A percentile compares a stretch with the other conserved stretches of the same genome.
These are phyloP conservation scores for Malurus cyaneus DNA, from an alignment of 2,113 vertebrate species.

Conservation along the genomic window DNA sequence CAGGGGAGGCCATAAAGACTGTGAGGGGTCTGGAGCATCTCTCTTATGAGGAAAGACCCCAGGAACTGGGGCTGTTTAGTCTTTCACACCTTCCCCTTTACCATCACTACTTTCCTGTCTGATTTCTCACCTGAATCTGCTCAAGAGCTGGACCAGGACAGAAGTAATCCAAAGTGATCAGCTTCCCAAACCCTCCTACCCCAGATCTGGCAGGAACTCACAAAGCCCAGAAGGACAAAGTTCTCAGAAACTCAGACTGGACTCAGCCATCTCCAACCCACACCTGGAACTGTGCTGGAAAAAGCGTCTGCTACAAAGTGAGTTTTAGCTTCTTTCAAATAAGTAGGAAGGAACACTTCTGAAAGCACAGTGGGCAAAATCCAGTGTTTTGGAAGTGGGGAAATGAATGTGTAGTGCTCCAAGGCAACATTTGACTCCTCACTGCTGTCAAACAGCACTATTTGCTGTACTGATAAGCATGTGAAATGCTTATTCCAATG, in stretches of 20 bases:
- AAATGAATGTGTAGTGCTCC: background rate
- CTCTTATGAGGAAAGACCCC: background rate
- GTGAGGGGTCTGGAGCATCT: background rate
- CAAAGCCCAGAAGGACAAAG: background rate
- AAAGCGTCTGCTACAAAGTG: background rate
- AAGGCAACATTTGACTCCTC: background rate
- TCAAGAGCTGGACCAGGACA: background rate
- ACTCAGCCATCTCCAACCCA: fast-evolving
- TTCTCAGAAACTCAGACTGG: background rate
- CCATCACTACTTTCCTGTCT: background rate
- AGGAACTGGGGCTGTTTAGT: background rate
- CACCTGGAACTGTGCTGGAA: background rate
- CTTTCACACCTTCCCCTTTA: background rate
- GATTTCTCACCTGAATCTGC: background rate
- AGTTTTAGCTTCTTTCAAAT: background rate
- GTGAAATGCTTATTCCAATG: background rate
- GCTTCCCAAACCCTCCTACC: background rate
- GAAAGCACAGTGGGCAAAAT: background rate
- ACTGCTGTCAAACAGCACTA: background rate
- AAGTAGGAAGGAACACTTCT: background rate
- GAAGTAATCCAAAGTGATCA: background rate
- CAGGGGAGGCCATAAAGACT: background rate
- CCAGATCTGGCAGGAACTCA: background rate
- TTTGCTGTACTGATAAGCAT: background rate
- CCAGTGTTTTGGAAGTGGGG: background rate